Base-by-base conservation (phyloP, 2,797 vertebrate genomes). In the Cheirogaleus major region DNA sequence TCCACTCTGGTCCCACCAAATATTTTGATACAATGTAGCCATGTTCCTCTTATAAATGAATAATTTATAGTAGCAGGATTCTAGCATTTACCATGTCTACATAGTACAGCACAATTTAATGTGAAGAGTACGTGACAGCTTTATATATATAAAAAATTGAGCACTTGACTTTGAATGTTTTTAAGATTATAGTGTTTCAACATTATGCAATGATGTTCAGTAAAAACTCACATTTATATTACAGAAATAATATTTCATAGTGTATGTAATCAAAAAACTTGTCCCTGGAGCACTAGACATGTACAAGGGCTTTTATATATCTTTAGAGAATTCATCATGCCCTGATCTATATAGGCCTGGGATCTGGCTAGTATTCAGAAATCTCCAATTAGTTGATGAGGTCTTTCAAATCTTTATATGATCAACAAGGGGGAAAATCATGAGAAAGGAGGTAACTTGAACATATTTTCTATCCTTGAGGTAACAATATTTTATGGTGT, bases 181-280 rank as follows among this genome's bases (percentile, higher is more conserved):
- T 80, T 12, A 80, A 84, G 35, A 55, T 59, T 59, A 65, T 4
- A 41, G 61, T 63, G 69, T 22, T 67, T 89, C n/a, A 83, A 55
- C 18, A 93, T 48, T 18, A 9, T 48, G 41, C 55, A 52, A 65
- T 95, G 23, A 70, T 32, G 52, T 73, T 91, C 55, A 61, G 23
- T 83, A 73, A 41, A 63, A 13, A 78, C 17, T 55, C 69, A 76
- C 5, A 55, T 70, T 87, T 72, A n/a, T 35, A 63, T 59, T 45
- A 18, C 18, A 38, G 52, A 85, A 91, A 86, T 57, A 50, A 18
- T 90, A 84, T 89, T 88, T 93, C 48, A 14, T 35, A 48, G 35
- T 75, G n/a, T 5, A 81, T 25, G 12, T 38, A 22, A 17, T 81
- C 41, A 48, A 48, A 25, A 84, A 75, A 45, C 57, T 76, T 95